phyloP scores from a whole-genome alignment of 2,113 vertebrate genomes.

The Chascanopsetta lugubris region DNA sequence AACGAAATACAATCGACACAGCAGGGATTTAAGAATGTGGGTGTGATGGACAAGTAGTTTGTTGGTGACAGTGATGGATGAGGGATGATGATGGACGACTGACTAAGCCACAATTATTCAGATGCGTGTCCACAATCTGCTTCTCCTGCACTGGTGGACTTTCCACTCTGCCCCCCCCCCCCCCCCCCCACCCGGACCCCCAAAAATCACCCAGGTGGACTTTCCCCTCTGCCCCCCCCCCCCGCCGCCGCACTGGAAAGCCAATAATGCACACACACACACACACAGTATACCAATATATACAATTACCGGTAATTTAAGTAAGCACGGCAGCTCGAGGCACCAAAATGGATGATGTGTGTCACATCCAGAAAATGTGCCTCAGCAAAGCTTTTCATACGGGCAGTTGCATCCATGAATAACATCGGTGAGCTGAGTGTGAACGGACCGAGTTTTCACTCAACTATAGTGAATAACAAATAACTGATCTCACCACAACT shows the following conservation, averaged over 20 bases:
- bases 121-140: slow-evolving; percentile 20
- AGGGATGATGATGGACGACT: slow-evolving; percentile 39
- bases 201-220: too few relatives aligned
- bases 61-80: slow-evolving; percentile 17
- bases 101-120: slow-evolving; percentile 34
- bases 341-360: not conserved
- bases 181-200: too few relatives aligned
- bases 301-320: too few relatives aligned
- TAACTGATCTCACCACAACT: slow-evolving; percentile 11
- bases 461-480: slow-evolving; percentile 3
- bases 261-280: not conserved
- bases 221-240: too few relatives aligned
- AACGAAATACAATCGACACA: not conserved
- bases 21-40: slow-evolving; percentile 6
- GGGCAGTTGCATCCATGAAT: slow-evolving; percentile 9
- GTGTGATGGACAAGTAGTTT: not conserved
- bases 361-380: slow-evolving; percentile 4
- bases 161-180: too few relatives aligned
- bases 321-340: too few relatives aligned
- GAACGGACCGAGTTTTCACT: slow-evolving; percentile 16
- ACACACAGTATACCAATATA: not conserved
- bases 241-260: too few relatives aligned
- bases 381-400: slow-evolving; percentile 3
- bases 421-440: not conserved
- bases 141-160: slow-evolving; percentile 14